phyloP scores from a whole-genome alignment of 2,888 invertebrate species.

The Loripinus fragilis region DNA sequence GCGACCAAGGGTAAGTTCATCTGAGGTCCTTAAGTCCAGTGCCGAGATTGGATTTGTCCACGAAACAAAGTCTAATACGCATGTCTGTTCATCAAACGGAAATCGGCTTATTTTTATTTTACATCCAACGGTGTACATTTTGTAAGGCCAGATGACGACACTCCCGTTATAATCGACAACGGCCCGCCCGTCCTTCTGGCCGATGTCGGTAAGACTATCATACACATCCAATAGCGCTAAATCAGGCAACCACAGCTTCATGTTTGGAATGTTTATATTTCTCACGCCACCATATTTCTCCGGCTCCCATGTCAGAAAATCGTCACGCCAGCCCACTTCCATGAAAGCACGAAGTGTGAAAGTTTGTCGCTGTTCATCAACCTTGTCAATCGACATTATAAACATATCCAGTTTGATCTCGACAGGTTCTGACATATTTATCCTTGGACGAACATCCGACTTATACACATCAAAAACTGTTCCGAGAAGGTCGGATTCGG shows the following conservation, averaged over 20 bases:
- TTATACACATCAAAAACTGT: not conserved
- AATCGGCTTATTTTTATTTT: constrained; percentile 46
- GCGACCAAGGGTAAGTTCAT: constrained; percentile 3
- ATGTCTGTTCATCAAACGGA: constrained; percentile 62
- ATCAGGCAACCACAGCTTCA: constrained; percentile 56
- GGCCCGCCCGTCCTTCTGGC: constrained; percentile 46
- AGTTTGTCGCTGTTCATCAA: constrained; percentile 54
- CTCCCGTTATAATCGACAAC: constrained; percentile 41
- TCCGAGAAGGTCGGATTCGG: not conserved
- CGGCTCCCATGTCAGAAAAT: constrained; percentile 42
- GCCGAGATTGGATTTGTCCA: constrained; percentile 46
- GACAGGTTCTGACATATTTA: constrained; percentile 24
- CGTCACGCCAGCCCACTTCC: constrained; percentile 58
- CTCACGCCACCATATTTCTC: constrained; percentile 31
- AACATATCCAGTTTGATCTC: constrained; percentile 45
- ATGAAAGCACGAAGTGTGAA: constrained; percentile 49
- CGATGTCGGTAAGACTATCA: constrained; percentile 49
- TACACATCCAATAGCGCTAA: constrained; percentile 43
- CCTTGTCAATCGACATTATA: constrained; percentile 52
- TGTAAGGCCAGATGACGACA: constrained; percentile 52
- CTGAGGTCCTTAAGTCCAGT: not conserved
- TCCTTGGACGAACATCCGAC: constrained; percentile 31
- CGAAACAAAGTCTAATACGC: constrained; percentile 56
- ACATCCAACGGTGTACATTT: constrained; percentile 43
- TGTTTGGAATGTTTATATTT: constrained; percentile 49